Percentiles rank a stretch among this genome's conserved stretches.
Conservation (phyloP, 2,888 invertebrate species). For the Caenorhabditis becei region DNA sequence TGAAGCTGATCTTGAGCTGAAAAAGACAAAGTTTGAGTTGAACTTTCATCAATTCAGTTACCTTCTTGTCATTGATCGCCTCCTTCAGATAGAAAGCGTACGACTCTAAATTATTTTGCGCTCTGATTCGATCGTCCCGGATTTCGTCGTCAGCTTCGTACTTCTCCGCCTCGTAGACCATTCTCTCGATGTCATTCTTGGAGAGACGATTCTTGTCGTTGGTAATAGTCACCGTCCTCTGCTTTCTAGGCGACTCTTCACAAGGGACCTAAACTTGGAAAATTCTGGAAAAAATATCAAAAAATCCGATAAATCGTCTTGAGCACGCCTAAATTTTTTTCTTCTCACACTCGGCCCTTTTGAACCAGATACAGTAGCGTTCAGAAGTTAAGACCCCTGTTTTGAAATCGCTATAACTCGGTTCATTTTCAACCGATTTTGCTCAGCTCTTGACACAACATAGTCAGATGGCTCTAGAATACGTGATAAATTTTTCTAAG, state of each 20-base stretch:
- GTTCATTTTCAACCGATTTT: no score
- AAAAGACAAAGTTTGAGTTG: neutral
- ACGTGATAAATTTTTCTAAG: no score
- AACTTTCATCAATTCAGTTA: neutral
- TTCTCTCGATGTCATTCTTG: constrained; percentile 91
- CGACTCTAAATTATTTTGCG: neutral
- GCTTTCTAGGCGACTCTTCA: constrained; percentile 78
- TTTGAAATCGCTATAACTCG: no score
- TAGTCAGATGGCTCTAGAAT: no score
- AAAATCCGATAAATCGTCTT: no score
- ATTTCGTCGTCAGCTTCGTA: neutral
- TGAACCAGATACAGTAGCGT: no score
- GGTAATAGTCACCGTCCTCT: constrained; percentile 75
- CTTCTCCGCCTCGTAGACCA: constrained; percentile 90
- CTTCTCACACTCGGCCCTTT: no score
- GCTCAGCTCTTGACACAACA: no score
- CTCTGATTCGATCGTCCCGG: neutral
- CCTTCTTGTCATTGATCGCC: neutral
- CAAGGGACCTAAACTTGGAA: no score
- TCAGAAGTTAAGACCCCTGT: no score
- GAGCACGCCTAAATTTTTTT: no score
- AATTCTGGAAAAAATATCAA: no score
- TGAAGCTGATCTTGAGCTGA: neutral
- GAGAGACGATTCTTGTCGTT: constrained; percentile 88
- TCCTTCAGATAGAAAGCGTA: neutral